Evolutionary conservation across 2,888 invertebrate genomes (phyloP).

Genomic region (Drosophila mayaguana): DNA sequence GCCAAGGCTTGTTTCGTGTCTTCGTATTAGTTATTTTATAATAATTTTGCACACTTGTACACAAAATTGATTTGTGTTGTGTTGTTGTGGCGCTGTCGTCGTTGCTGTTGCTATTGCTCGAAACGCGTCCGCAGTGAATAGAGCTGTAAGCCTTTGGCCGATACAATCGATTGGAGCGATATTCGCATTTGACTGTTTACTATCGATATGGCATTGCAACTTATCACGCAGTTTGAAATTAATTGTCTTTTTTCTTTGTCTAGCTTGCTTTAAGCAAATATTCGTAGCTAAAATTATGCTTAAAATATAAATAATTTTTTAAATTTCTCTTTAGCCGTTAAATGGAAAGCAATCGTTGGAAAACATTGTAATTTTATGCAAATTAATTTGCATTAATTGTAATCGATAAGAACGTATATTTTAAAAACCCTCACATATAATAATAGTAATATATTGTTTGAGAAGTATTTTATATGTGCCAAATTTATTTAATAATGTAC

Average conservation of each 20-base stretch:
- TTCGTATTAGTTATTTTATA: slow-evolving; percentile 46
- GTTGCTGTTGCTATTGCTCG: slow-evolving; percentile 54
- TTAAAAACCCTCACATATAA: neutral
- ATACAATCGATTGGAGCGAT: slow-evolving; percentile 20
- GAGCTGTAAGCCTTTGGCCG: slow-evolving; percentile 17
- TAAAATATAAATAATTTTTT: neutral
- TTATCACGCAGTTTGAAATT: neutral
- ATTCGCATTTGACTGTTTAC: neutral
- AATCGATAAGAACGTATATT: neutral
- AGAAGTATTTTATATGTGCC: too few relatives aligned
- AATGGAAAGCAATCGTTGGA: neutral
- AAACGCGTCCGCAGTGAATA: slow-evolving; percentile 25
- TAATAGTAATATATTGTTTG: neutral
- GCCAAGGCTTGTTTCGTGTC: slow-evolving; percentile 25
- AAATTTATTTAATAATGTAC: too few relatives aligned
- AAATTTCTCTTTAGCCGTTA: rapidly evolving
- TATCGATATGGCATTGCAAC: slow-evolving; percentile 9
- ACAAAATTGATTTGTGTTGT: slow-evolving; percentile 55
- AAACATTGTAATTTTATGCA: neutral
- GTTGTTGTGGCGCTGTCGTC: slow-evolving; percentile 64
- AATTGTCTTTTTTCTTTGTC: neutral
- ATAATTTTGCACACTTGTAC: slow-evolving; percentile 53
- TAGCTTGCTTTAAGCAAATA: neutral
- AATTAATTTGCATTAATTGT: neutral
- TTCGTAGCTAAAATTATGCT: neutral